These are phyloP conservation scores for Epinotia nisella DNA, from an alignment of 2,888 invertebrate genomes.

Conservation along the genomic window DNA sequence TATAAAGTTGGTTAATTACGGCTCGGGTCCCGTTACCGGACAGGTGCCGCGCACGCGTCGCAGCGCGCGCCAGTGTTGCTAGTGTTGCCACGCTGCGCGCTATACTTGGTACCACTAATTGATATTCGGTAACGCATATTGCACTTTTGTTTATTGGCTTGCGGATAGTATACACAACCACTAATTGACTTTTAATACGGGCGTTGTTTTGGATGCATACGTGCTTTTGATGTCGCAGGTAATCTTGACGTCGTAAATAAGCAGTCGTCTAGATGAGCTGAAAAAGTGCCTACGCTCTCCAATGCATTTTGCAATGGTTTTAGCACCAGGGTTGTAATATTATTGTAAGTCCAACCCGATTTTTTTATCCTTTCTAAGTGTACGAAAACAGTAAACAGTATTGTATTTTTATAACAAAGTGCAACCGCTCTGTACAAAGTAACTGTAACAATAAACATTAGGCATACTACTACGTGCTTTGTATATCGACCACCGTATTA, in stretches of 20 bases:
- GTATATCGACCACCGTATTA: constrained; percentile 35
- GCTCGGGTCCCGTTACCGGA: constrained; percentile 61
- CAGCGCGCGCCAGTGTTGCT: constrained; percentile 50
- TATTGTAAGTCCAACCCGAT: too few relatives aligned
- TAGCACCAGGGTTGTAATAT: too few relatives aligned
- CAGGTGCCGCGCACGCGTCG: constrained; percentile 55
- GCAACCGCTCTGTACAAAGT: background rate
- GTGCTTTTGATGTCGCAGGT: background rate
- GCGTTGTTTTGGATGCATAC: background rate
- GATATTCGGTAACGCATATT: constrained; percentile 35
- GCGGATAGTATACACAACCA: constrained; percentile 15
- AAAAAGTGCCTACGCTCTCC: background rate
- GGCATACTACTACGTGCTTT: constrained; percentile 28
- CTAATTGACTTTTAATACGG: constrained; percentile 12
- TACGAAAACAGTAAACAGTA: background rate
- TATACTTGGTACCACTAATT: constrained; percentile 25
- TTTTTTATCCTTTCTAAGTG: constrained; percentile 3
- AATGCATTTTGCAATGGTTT: background rate
- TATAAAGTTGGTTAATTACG: constrained; percentile 50
- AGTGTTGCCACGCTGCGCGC: constrained; percentile 25
- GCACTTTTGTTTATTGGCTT: constrained; percentile 31
- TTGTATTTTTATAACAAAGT: constrained; percentile 13
- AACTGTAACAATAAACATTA: constrained; percentile 36
- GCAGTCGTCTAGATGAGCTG: too few relatives aligned
- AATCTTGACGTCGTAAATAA: too few relatives aligned